These are phyloP conservation scores for Arctocebus calabarensis DNA, from an alignment of 2,797 vertebrate genomes.

Conservation along the genomic window DNA sequence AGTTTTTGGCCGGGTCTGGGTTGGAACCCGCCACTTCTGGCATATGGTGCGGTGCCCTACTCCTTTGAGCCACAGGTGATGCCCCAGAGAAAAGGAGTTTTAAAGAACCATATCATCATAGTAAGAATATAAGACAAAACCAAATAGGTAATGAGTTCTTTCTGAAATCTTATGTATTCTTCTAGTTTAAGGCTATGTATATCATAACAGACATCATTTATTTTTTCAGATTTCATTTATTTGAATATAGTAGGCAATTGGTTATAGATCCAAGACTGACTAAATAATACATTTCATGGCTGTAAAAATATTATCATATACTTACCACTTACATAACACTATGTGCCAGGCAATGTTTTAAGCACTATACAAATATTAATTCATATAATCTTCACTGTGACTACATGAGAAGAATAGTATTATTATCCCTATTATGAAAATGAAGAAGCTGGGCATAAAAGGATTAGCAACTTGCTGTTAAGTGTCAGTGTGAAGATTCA, in stretches of 20 bases:
- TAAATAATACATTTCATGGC: background rate
- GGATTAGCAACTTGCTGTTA: background rate
- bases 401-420: background rate
- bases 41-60: too few species aligned
- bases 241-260: background rate
- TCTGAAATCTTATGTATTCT: slow-evolving; percentile 9
- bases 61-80: too few species aligned
- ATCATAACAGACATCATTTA: background rate
- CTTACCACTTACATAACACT: background rate
- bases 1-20: too few species aligned
- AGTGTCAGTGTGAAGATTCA: background rate
- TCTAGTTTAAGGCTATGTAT: background rate
- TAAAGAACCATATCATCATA: slow-evolving; percentile 29
- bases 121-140: slow-evolving; percentile 30
- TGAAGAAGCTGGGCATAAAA: background rate
- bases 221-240: slow-evolving; percentile 59
- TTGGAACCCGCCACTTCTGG: too few species aligned
- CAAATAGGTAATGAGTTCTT: slow-evolving; percentile 18
- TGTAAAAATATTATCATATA: background rate
- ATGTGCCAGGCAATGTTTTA: background rate
- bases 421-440: background rate
- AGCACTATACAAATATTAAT: background rate
- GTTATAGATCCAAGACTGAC: background rate
- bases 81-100: slow-evolving; percentile 51
- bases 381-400: background rate